Evolutionary conservation across 2,888 invertebrate species (phyloP), one percentile per base, ranked within the genome.

Genomic region (Brenthis ino): DNA sequence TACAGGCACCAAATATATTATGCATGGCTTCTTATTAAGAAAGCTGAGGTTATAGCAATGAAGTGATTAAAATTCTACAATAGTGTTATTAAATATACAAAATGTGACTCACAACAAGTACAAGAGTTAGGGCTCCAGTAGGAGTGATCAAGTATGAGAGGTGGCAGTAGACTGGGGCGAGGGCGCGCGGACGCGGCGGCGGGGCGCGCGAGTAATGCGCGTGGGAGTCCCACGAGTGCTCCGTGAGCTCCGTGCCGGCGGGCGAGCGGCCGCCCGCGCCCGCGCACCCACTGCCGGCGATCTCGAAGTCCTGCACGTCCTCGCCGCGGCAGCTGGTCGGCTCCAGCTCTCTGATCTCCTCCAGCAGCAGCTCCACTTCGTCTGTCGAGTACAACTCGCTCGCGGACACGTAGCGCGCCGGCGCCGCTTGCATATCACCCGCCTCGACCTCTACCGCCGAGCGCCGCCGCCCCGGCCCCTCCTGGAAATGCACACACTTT

Each of bases 321-420:
- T 93, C 93, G 78, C 89, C 91, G 82, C 89, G 91, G 78, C 91
- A 91, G 85, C 91, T 90, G 75, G 90, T 90, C 73, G 92, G 93
- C 89, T 93, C 93, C 89, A 93, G 89, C 83, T 92, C 93, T 76
- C 93, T 83, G 74, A 93, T 93, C 85, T 93, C 93, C 84, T 93
- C 93, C 82, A 93, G 82, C 82, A 93, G 81, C 85, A 93, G 91
- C 89, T 93, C 93, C 91, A 93, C 93, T 81, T 93, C 93, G 93
- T 93, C 93, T 71, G 92, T 88, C 77, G 91, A 88, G 82, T 93
- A 93, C 84, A 93, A 86, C 87, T 93, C 93, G 86, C 92, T 91
- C 85, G 93, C 92, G 77, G 93, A 93, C 86, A 89, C 90, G 90
- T 91, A 89, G 89, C 92, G 90, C 87, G 91, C 85, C 88, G 91